Base-by-base conservation (phyloP, 2,888 invertebrate genomes). In the Eristalis pertinax region DNA sequence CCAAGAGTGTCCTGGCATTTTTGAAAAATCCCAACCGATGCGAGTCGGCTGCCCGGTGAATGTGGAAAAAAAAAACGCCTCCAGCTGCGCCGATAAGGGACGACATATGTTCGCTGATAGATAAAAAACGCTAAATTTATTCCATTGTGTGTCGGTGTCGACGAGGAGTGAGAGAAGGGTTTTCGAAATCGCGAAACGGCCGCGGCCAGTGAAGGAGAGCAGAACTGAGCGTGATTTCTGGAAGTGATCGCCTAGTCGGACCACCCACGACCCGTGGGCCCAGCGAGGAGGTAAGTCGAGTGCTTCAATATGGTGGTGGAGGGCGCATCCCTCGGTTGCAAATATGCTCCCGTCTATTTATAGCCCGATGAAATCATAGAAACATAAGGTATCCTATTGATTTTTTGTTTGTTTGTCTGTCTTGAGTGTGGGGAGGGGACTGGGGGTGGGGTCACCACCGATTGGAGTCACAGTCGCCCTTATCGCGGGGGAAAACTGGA, bases 371-470 rank as follows among this genome's bases (percentile, higher is more conserved):
- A 87, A 87, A 84, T 87, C 87, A 87, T 76, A 75, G 76, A 80
- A 87, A 76, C 87, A 87, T 87, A 87, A 84, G 87, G 84, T 76
- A 38, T 63, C 75, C 75, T 83, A 87, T 87, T 87, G 87, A 84
- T 84, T 87, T 87, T 80, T 70, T 65, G 32, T 32, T 76, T 60
- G 29, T 74, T 58, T 63, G 56, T 72, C 19, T 70, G 56, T 19
- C 67, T 29, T 32, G 43, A 22, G 1, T 43, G 67, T 38, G 24
- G n/a, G 4, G 76, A 19, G 11, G 70, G 35, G 38, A 8, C 10
- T 0, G 26, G 13, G 15, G 15, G 5, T 5, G 22, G 62, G 8
- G 10, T 4, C 43, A 58, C n/a, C 58, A 15, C 43, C 50, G 50
- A 38, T 26, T 11, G 41, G 8, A 56, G 69, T 69, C 26, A 15